Evolutionary conservation across 2,888 invertebrate genomes (phyloP), one percentile per base, ranked within the genome.

Genomic region (Hyalella azteca): DNA sequence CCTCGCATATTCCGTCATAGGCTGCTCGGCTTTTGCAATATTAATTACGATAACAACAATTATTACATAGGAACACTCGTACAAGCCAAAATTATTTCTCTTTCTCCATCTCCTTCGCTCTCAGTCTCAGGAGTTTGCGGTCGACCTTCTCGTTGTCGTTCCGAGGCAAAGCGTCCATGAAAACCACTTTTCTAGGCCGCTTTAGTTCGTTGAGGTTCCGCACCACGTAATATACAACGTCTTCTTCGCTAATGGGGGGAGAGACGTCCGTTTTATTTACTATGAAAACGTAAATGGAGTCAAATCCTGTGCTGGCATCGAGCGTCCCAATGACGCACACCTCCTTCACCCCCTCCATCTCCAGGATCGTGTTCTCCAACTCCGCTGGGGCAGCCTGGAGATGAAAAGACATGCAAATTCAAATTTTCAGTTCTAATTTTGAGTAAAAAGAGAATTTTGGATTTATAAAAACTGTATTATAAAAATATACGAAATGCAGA

Each of bases 341-440:
- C 13, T 81, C 81, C 3, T 54, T 45, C 41, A 82, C 81, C 13
- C 60, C 75, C 0, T 75, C 76, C 22, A 81, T 77, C 29, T 49
- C 36, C 29, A 79, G 50, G 13, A 82, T 50, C 0, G 77, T 36
- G 22, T 81, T 79, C n/a, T 82, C 82, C 1, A 82, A 49, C 41
- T 82, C 82, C 1, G 81, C 73, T 0, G 82, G 82, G 0, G 82
- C 79, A 15, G 81, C 82, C 82, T 82, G 76, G 4, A 77, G 49
- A 13, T 50, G 13, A 50, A 15, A 45, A 15, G 15, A 11, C 9
- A 9, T 11, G 45, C 15, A 45, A 45, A 45, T 45, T 45, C 9
- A 45, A 45, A n/a, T n/a, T n/a, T n/a, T n/a, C n/a, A n/a, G n/a
- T n/a, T n/a, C n/a, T n/a, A n/a, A n/a, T n/a, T n/a, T n/a, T n/a